Evolutionary conservation across 2,797 vertebrate genomes (phyloP), one percentile per base, ranked within the genome.

Genomic region (Lindbergichthys nudifrons): DNA sequence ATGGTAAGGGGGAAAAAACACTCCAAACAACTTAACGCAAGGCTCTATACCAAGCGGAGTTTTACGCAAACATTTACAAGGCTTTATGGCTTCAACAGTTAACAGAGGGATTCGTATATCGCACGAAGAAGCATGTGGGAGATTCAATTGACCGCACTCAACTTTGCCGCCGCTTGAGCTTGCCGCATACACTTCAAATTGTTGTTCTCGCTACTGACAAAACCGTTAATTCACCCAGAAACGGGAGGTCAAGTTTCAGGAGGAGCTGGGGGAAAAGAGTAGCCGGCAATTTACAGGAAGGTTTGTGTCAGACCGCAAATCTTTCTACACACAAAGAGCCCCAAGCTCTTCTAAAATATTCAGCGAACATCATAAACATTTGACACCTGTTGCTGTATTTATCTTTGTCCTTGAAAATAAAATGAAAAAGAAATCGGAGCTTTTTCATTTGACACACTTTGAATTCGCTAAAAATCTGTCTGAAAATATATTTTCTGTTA

Each of bases 151-250:
- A 92, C 86, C 88, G 86, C 85, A 90, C 83, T 90, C 88, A 88
- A 90, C 86, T 88, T 78, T 77, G 89, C 85, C 83, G 90, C 87
- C 81, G 89, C 87, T 78, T 82, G 73, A 87, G 81, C 82, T 84
- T 42, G 78, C 82, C 75, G 88, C 85, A 79, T 79, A 75, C 85
- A 87, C 90, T 90, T 89, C 84, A 87, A 59, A 86, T 88, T 87
- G 85, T 90, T 92, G 87, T 81, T 89, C 86, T 86, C 71, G 85
- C 89, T 85, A 70, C 89, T 92, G 90, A 91, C 92, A 89, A 90
- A 92, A 88, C 86, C 77, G 88, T 91, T 83, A 90, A 89, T 92
- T 93, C 92, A 91, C 85, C 90, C 90, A 91, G 88, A 90, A 93
- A 92, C 85, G 3, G 75, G 77, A 86, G 92, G 90, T 91, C 88